Base-by-base conservation (phyloP, 2,113 vertebrate genomes). In the Pheucticus melanocephalus region DNA sequence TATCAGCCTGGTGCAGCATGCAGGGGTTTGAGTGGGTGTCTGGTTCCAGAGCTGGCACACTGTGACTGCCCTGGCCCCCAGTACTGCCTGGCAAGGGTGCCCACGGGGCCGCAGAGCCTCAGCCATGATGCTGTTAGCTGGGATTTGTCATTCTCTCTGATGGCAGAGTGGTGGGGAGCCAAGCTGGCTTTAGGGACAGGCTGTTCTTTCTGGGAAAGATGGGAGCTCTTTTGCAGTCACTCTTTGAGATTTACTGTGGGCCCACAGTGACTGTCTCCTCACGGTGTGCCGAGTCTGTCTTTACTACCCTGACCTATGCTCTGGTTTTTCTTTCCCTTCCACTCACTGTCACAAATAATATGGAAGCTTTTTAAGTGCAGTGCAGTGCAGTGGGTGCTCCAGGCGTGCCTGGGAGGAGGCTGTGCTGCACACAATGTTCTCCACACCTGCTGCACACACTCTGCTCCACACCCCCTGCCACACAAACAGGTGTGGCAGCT, bases 181-280 rank as follows among this genome's bases (percentile, higher is more conserved):
- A 65, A 79, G 54, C 54, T 92, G 84, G 65, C 53, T 86, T 83
- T 75, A 69, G 78, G 51, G 51, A 95, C 94, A 86, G 72, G n/a
- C 72, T 94, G 81, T 90, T 92, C 83, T 95, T 94, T 71, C 84
- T 1, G 47, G 59, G 69, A 85, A 86, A 63, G n/a, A 68, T 47
- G 50, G 72, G 75, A 86, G 42, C 48, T 50, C 37, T 65, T 72
- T 42, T 64, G 45, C 1, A 0, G 54, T 66, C 1, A 0, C 63
- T 77, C 73, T 63, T 22, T 3, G 5, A 86, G 84, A 95, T 93
- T 95, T 92, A 93, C 66, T 59, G 64, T 2, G 1, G 30, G 30
- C 70, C 40, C 33, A 87, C 35, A 37, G 42, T 5, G 33, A 47
- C 85, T 59, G 37, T 37, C 25, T 90, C 72, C 59, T 86, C 59